Evolutionary conservation across 2,113 vertebrate species (phyloP), one percentile per base, ranked within the genome.

Genomic region (Proteles cristata): DNA sequence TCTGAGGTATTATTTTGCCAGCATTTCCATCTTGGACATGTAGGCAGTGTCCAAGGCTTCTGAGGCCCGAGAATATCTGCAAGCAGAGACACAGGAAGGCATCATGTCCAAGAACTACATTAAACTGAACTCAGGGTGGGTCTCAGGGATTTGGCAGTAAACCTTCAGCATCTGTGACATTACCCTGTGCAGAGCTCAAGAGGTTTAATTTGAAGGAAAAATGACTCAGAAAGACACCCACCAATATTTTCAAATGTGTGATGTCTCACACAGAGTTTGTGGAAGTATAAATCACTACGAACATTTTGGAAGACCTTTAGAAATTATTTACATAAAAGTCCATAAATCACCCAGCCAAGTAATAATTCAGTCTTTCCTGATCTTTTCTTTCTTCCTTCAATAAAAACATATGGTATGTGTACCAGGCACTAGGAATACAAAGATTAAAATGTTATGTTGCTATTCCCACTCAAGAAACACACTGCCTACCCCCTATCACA

Each of bases 311-410:
- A 55, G 48, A 31, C 63, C 55, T 43, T 89, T 69, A 90, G 48
- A 94, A 93, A 94, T 74, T 68, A 80, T n/a, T 19, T 45, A 53
- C n/a, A 81, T 61, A 68, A 80, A 84, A 92, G 21, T 69, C 8
- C 33, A 53, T n/a, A 92, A 77, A 55, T 14, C 43, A 6, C 16
- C 48, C 66, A 80, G 25, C 7, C 65, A 95, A 71, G 50, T 61
- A 96, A 77, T 50, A 81, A 69, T 74, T 88, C 83, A 50, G 8
- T 66, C 43, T 89, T 90, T 81, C 33, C 55, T 35, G n/a, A 43
- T 16, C 21, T 65, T 50, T 82, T 17, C 26, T 81, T 86, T 73
- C 65, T 81, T 80, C 45, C 45, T 66, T 61, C 63, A 43, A 4
- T 45, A 71, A 95, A 80, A 48, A 68, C 2, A 2, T 35, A 15